A percentile compares a stretch with the other conserved stretches of the same genome.
Evolutionary conservation across 2,113 vertebrate genomes (phyloP).

Genomic region (Illadopsis cleaveri): DNA sequence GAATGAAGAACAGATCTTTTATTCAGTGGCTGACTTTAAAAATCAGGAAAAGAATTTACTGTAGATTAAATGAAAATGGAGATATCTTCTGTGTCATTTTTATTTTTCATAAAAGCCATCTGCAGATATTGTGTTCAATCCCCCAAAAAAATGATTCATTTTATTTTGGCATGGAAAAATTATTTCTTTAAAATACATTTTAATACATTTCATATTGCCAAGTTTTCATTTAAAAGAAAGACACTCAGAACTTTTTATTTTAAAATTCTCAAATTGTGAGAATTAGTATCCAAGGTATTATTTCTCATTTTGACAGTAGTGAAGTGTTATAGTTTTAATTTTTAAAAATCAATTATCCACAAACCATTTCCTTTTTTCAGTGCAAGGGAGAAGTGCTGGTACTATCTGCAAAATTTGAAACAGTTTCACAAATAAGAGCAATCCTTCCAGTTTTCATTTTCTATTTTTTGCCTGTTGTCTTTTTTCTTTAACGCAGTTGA

Average conservation of each 20-base stretch:
- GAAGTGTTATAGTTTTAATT: not conserved
- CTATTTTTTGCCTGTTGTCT: not conserved
- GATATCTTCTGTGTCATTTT: not conserved
- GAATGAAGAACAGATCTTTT: not conserved
- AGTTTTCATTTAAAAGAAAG: not conserved
- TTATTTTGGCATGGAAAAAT: not conserved
- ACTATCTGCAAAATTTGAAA: not conserved
- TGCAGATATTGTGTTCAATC: not conserved
- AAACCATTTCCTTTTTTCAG: not conserved
- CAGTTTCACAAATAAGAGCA: not conserved
- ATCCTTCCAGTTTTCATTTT: not conserved
- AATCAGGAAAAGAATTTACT: not conserved
- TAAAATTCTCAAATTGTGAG: not conserved
- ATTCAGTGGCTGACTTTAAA: not conserved
- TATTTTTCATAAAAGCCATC: not conserved
- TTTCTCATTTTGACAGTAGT: not conserved
- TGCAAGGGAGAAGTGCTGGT: not conserved
- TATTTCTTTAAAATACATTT: not conserved
- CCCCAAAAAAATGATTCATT: not conserved
- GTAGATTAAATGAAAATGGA: not conserved
- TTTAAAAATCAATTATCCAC: not conserved
- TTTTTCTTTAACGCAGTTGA: not conserved
- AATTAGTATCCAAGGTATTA: not conserved
- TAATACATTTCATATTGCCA: not conserved
- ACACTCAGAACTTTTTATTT: not conserved